Conservation (phyloP, 2,888 invertebrate genomes). For the Epinotia nisella region DNA sequence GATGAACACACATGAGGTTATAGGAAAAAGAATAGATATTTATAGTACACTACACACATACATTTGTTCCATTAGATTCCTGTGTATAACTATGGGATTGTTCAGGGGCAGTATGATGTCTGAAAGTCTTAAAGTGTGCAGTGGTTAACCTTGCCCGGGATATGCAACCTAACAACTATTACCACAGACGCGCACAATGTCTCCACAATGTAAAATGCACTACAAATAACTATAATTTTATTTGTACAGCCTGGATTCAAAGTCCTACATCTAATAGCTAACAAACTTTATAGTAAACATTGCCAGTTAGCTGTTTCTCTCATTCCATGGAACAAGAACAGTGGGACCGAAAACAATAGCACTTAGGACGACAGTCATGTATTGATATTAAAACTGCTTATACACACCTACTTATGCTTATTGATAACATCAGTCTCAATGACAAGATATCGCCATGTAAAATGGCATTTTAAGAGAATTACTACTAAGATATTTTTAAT, state of each 20-base stretch:
- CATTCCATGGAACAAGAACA: slow-evolving; percentile 58
- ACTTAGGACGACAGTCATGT: slow-evolving; percentile 40
- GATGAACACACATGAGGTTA: slow-evolving; percentile 46
- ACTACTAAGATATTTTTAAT: slow-evolving; percentile 64
- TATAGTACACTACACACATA: slow-evolving; percentile 44
- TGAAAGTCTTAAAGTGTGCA: slow-evolving; percentile 53
- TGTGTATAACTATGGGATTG: slow-evolving; percentile 36
- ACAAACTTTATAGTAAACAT: slow-evolving; percentile 74
- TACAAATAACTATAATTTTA: slow-evolving; percentile 79
- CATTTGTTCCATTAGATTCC: slow-evolving; percentile 38
- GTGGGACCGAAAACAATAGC: slow-evolving; percentile 55
- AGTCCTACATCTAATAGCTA: slow-evolving; percentile 81
- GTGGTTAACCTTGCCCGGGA: slow-evolving; percentile 64
- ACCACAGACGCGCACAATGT: slow-evolving; percentile 75
- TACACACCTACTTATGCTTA: slow-evolving; percentile 59
- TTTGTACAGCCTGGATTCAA: slow-evolving; percentile 83
- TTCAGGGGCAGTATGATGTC: slow-evolving; percentile 16
- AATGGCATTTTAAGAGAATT: slow-evolving; percentile 61
- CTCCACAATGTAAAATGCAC: slow-evolving; percentile 80
- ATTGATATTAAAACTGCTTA: slow-evolving; percentile 42
- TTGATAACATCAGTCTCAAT: slow-evolving; percentile 80
- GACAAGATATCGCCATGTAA: slow-evolving; percentile 68
- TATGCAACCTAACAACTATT: slow-evolving; percentile 73
- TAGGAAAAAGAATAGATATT: slow-evolving; percentile 42
- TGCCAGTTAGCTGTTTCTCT: slow-evolving; percentile 64